Evolutionary conservation across 2,113 vertebrate genomes (phyloP), one percentile per base, ranked within the genome.

Genomic region (Nothobranchius kuhntae): DNA sequence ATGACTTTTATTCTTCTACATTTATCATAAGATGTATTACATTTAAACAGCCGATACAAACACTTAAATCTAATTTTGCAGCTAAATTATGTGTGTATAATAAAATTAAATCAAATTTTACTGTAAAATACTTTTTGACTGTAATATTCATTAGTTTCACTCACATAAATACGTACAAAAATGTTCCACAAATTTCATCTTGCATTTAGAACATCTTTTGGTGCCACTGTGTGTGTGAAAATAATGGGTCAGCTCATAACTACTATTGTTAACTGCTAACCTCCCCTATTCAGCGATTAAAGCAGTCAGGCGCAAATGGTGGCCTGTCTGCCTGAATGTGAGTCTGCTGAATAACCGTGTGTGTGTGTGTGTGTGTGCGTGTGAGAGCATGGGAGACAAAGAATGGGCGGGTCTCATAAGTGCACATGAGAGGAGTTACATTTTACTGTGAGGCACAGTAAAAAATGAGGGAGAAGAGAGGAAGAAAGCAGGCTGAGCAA

Each of bases 231-330:
- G 30, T 59, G 61, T 52, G 50, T 13, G 75, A 61, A 71, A 80
- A 75, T 73, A 87, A 81, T 68, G 58, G 82, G 75, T 86, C 75
- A 60, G 87, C 85, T 87, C 80, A 86, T 78, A 86, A 84, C 82
- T 73, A 62, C 85, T 68, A 86, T 87, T 87, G 89, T 89, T 67
- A 71, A 60, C 67, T 3, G 56, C 82, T 86, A 82, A 89, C 86
- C 82, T 84, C 85, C 73, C 52, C 83, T 84, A 81, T 89, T 89
- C 86, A 89, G 52, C 75, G 58, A 91, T 89, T 84, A 85, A 82
- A 80, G 75, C 86, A 88, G 73, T 78, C 76, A 86, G 86, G 86
- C 80, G 61, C 35, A 58, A 79, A 63, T 52, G 57, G 17, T 52
- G 57, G 24, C 81, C 52, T 53, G 71, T 80, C 70, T 79, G 82